phyloP scores from a whole-genome alignment of 2,113 vertebrate genomes.

The Pangasianodon gigas region DNA sequence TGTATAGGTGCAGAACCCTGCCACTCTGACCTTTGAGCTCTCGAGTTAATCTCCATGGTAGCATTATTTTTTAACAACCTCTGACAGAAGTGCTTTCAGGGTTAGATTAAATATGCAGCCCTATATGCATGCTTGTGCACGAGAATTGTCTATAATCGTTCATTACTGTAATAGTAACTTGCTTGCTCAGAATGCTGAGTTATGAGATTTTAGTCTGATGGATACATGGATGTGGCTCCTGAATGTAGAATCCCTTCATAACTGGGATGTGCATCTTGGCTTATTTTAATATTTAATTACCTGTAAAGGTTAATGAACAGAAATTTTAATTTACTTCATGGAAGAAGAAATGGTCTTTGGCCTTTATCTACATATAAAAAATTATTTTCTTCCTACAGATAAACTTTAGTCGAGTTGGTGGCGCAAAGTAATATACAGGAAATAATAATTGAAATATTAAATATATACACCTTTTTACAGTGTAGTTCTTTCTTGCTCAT shows the following conservation, averaged over 20 bases:
- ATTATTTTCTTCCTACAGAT: not conserved
- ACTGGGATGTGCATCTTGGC: not conserved
- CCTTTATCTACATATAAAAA: not conserved
- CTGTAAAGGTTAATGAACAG: constrained; percentile 20
- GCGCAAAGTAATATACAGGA: not conserved
- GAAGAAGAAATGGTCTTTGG: not conserved
- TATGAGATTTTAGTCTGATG: not conserved
- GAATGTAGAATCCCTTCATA: not conserved
- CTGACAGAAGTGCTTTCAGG: not conserved
- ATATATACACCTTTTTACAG: not conserved
- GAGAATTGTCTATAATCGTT: not conserved
- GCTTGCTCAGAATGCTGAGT: not conserved
- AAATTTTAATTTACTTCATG: not conserved
- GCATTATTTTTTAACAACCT: constrained; percentile 17
- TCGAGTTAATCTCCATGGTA: constrained; percentile 26
- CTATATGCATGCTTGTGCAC: not conserved
- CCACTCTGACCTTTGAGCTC: constrained; percentile 40
- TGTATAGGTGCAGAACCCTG: constrained; percentile 26
- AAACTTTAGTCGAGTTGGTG: not conserved
- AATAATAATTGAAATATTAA: not conserved
- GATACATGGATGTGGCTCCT: not conserved
- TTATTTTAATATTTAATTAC: constrained; percentile 19
- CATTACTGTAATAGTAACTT: not conserved
- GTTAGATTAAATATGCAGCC: constrained; percentile 6
- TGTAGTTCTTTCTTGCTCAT: not conserved